A percentile compares a stretch with the other conserved stretches of the same genome.
Conservation (phyloP, 2,888 invertebrate species). For the Orgyia antiqua region DNA sequence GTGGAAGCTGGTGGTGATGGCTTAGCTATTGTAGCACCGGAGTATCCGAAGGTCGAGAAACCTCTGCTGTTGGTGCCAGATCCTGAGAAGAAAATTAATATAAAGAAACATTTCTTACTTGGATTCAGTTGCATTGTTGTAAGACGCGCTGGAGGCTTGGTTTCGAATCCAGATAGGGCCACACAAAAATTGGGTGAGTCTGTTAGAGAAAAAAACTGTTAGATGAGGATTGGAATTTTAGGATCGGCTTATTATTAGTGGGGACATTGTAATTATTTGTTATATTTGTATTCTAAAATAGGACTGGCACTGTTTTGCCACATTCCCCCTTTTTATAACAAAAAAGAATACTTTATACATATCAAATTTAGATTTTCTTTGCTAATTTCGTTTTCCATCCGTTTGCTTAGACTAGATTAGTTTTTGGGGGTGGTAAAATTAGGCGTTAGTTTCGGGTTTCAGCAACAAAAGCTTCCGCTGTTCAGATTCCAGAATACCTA, state of each 20-base stretch:
- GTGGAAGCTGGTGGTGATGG: conserved; percentile 57
- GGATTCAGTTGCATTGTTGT: conserved; percentile 8
- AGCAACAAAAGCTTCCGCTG: too few relatives aligned
- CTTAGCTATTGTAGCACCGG: conserved; percentile 59
- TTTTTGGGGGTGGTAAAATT: too few relatives aligned
- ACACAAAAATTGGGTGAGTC: conserved; percentile 9
- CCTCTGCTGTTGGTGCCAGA: conserved; percentile 61
- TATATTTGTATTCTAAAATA: background rate
- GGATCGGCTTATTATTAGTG: too few relatives aligned
- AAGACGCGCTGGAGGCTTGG: conserved; percentile 5
- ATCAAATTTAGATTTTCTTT: too few relatives aligned
- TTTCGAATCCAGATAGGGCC: conserved; percentile 6
- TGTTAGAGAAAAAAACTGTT: conserved; percentile 14
- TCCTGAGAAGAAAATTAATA: conserved; percentile 23
- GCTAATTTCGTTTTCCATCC: too few relatives aligned
- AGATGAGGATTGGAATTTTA: conserved; percentile 8
- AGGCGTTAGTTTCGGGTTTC: too few relatives aligned
- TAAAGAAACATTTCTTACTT: conserved; percentile 9
- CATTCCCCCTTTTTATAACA: too few relatives aligned
- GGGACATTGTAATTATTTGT: background rate
- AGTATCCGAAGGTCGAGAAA: conserved; percentile 70
- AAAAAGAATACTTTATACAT: too few relatives aligned
- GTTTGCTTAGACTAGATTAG: too few relatives aligned
- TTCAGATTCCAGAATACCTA: too few relatives aligned
- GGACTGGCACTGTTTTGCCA: too few relatives aligned